A percentile compares a stretch with the other conserved stretches of the same genome.
These are phyloP conservation scores for Tipula lateralis DNA, from an alignment of 2,888 invertebrate species.

Conservation along the genomic window DNA sequence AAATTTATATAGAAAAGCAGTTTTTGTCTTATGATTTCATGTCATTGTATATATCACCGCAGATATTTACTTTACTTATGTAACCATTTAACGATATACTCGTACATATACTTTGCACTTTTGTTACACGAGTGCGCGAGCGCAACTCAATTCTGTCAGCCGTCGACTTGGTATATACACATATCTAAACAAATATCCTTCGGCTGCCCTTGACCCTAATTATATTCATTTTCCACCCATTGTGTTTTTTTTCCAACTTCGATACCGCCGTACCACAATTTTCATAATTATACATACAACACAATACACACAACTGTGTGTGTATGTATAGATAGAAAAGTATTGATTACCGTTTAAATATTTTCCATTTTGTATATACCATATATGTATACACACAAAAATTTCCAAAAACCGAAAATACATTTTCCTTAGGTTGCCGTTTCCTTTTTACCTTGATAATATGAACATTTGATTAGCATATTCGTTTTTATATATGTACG, in stretches of 20 bases:
- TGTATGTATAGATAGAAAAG: no score
- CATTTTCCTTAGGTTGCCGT: neutral
- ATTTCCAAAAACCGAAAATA: neutral
- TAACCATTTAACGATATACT: no score
- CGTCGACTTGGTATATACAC: no score
- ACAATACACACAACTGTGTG: neutral
- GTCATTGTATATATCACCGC: neutral
- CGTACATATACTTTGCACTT: neutral
- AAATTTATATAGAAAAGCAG: neutral
- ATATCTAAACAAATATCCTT: neutral
- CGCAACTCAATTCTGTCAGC: no score
- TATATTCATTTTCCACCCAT: neutral
- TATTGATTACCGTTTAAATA: constrained; percentile 11
- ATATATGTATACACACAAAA: neutral
- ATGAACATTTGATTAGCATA: neutral
- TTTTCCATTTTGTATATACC: neutral
- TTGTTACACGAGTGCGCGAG: neutral
- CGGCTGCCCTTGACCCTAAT: neutral
- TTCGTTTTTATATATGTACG: neutral
- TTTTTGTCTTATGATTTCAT: neutral
- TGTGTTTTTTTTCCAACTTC: neutral
- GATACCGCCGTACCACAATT: neutral
- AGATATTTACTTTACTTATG: neutral
- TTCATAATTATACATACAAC: neutral
- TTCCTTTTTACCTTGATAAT: neutral